phyloP scores from a whole-genome alignment of 2,888 invertebrate genomes.

The Machimus rusticus region DNA sequence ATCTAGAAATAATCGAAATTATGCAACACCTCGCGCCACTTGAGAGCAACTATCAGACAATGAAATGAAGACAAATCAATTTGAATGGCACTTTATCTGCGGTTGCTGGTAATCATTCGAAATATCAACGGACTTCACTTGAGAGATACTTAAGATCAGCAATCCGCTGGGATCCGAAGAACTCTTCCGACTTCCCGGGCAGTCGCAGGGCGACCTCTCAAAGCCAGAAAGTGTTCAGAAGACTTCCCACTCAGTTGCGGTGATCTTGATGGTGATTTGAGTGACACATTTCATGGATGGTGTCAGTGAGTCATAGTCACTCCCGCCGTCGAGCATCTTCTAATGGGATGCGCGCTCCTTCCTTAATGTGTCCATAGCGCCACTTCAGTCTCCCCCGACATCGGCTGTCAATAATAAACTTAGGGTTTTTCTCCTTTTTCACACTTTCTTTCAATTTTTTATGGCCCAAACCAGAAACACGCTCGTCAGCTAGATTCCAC shows the following conservation, averaged over 20 bases:
- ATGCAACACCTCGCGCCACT: slow-evolving; percentile 8
- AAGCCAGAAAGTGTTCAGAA: not conserved
- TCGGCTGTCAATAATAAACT: slow-evolving; percentile 7
- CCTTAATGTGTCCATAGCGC: slow-evolving; percentile 26
- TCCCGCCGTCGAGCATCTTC: not conserved
- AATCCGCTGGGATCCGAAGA: not conserved
- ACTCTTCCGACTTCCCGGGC: not conserved
- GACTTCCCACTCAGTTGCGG: not conserved
- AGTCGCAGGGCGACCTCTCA: not conserved
- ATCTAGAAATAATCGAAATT: not conserved
- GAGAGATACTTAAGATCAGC: slow-evolving; percentile 12
- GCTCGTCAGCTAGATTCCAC: not conserved
- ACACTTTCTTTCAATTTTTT: not conserved
- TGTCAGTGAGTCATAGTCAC: slow-evolving; percentile 21
- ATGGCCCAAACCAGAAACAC: not conserved
- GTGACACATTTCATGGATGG: slow-evolving; percentile 20
- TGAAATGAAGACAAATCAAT: slow-evolving; percentile 21
- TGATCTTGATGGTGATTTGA: slow-evolving; percentile 3
- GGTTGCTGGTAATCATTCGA: slow-evolving; percentile 1
- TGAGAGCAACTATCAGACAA: not conserved
- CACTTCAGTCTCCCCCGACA: slow-evolving; percentile 13
- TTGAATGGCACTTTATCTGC: slow-evolving; percentile 29
- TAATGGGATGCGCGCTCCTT: slow-evolving; percentile 19
- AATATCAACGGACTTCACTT: slow-evolving; percentile 5
- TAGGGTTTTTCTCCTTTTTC: not conserved